Conservation (phyloP, 1,140 invertebrate genomes). For the Trialeurodes vaporariorum region DNA sequence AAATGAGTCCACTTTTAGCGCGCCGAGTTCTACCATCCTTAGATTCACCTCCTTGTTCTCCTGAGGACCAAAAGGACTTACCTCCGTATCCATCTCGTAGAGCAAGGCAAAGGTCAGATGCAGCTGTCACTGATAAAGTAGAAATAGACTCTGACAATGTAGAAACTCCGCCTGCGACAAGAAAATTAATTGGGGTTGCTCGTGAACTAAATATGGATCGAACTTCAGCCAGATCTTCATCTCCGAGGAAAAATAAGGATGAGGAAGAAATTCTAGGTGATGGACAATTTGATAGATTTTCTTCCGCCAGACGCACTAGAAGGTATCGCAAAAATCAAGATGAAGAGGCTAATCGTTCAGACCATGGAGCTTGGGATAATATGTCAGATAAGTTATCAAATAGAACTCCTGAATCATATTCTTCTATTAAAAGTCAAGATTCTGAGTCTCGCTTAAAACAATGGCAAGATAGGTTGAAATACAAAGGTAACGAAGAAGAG, state of each 20-base stretch:
- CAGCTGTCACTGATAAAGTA: conserved; percentile 51
- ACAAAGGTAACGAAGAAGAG: conserved; percentile 25
- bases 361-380: conserved; percentile 20
- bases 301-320: conserved; percentile 63
- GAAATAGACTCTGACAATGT: conserved; percentile 85
- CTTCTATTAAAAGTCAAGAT: conserved; percentile 30
- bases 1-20: conserved; percentile 21
- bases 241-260: conserved; percentile 16
- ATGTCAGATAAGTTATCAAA: conserved; percentile 38
- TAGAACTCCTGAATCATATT: neutral
- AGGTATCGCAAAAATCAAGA: conserved; percentile 59
- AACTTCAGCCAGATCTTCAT: conserved; percentile 3
- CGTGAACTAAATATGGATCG: neutral
- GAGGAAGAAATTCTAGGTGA: conserved; percentile 28
- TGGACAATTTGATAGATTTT: conserved; percentile 75
- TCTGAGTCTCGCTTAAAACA: conserved; percentile 47
- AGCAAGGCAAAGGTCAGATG: conserved; percentile 25
- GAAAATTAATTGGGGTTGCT: conserved; percentile 44
- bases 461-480: conserved; percentile 47
- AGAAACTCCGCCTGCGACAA: conserved; percentile 70
- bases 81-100: conserved; percentile 33
- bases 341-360: conserved; percentile 37
- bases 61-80: conserved; percentile 25
- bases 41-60: conserved; percentile 2
- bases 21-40: conserved; percentile 11